Base-by-base conservation (phyloP, 2,113 vertebrate species). In the Dipodomys spectabilis region DNA sequence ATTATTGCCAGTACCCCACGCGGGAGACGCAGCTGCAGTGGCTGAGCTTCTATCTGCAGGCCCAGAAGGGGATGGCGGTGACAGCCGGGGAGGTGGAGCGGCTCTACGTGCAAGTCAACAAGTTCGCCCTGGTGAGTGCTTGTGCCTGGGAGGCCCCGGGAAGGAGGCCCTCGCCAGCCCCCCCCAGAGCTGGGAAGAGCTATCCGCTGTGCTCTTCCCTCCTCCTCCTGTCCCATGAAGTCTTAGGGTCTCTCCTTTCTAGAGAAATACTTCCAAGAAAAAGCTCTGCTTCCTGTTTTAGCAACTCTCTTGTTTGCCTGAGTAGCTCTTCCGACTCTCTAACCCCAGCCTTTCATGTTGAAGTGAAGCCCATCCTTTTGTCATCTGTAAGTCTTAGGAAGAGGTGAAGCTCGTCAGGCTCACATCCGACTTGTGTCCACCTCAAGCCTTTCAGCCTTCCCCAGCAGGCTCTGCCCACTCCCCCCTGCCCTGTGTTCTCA, bases 21-120 rank as follows among this genome's bases (percentile, higher is more conserved):
- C 98, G 96, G 92, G 98, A 99, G 95, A 98, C 98, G 87, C 99
- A 99, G 98, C 98, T 99, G 94, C 99, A 98, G 44, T 99, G 99
- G 99, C 98, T 99, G 49, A 94, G 6, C 71, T 98, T 98, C 77
- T 99, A 99, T 96, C 98, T 99, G 95, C 98, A 98, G 97, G 98
- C 99, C 2, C 99, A 99, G 96, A 99, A 99, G 85, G 98, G 83
- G 0, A 97, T 86, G 0, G 97, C 98, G 1, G 98, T 99, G 95
- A 98, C 98, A 18, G 84, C 97, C 79, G 96, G 95, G 49, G 99
- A 99, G 97, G 98, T 99, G 94, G 98, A 99, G 95, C 97, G 97
- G 0, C 99, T 99, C 91, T 99, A 99, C 0, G 98, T 99, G 39
- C 99, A 99, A 97, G 99, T 99, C 98, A 99, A 99, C 98, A 99